Percentiles rank a stretch among this genome's conserved stretches.
Conservation (phyloP, 2,888 invertebrate genomes). For the Lasioglossum vierecki region DNA sequence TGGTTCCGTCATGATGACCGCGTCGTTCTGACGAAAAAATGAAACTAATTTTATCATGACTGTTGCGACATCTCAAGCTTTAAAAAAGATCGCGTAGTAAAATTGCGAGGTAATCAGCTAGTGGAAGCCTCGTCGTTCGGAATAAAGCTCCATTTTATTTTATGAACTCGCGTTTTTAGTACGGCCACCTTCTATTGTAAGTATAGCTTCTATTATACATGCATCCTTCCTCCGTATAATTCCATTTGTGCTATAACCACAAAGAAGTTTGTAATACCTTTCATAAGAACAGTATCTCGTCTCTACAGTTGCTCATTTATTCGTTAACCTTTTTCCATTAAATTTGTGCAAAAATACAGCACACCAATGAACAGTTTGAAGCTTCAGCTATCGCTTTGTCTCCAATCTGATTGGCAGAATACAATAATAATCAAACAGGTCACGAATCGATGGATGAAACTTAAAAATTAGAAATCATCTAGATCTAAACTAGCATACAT, state of each 20-base stretch:
- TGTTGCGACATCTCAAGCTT: slow-evolving; percentile 3
- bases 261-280: not conserved
- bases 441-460: too few relatives aligned
- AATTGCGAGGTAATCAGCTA: slow-evolving; percentile 4
- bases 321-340: not conserved
- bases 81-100: not conserved
- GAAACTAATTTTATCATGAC: not conserved
- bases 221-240: not conserved
- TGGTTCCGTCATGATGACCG: not conserved
- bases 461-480: too few relatives aligned
- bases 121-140: not conserved
- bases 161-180: not conserved
- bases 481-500: too few relatives aligned
- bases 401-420: too few relatives aligned
- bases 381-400: too few relatives aligned
- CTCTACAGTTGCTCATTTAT: not conserved
- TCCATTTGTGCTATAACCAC: not conserved
- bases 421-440: too few relatives aligned
- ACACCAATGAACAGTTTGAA: not conserved
- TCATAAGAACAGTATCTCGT: not conserved
- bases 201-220: not conserved
- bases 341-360: not conserved
- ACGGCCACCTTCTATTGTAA: not conserved
- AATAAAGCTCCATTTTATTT: not conserved
- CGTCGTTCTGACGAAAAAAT: not conserved